phyloP scores from a whole-genome alignment of 2,888 invertebrate genomes.

The Acanthococcus lagerstroemiae region DNA sequence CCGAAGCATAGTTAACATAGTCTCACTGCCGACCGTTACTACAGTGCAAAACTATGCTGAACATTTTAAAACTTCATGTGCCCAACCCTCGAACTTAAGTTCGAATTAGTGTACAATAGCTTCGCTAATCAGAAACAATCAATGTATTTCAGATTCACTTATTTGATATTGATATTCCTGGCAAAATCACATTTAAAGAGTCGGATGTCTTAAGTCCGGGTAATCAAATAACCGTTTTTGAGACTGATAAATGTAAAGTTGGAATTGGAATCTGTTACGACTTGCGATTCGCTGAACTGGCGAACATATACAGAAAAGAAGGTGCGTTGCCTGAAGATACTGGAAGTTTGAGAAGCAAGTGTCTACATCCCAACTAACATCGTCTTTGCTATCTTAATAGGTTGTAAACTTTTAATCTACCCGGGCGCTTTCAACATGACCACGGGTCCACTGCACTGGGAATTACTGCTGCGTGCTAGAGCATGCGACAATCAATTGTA shows the following conservation, averaged over 20 bases:
- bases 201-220: slow-evolving; percentile 75
- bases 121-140: too few species aligned
- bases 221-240: slow-evolving; percentile 59
- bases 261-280: slow-evolving; percentile 95
- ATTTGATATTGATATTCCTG: slow-evolving; percentile 91
- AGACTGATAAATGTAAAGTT: slow-evolving; percentile 59
- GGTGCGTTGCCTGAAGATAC: slow-evolving; percentile 33
- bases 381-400: too few species aligned
- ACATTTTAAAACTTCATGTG: neutral
- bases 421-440: slow-evolving; percentile 95
- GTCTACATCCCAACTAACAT: too few species aligned
- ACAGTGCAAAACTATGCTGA: too few species aligned
- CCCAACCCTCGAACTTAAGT: too few species aligned
- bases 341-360: too few species aligned
- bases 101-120: too few species aligned
- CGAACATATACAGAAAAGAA: slow-evolving; percentile 44
- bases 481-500: slow-evolving; percentile 85
- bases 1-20: too few species aligned
- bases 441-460: slow-evolving; percentile 91
- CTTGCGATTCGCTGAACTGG: slow-evolving; percentile 81
- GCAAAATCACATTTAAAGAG: slow-evolving; percentile 84
- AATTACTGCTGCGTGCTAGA: slow-evolving; percentile 65
- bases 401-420: slow-evolving; percentile 76
- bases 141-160: slow-evolving; percentile 62
- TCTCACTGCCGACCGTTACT: too few species aligned